Evolutionary conservation across 2,113 vertebrate species (phyloP), one percentile per base, ranked within the genome.

Genomic region (Poicephalus meyeri): DNA sequence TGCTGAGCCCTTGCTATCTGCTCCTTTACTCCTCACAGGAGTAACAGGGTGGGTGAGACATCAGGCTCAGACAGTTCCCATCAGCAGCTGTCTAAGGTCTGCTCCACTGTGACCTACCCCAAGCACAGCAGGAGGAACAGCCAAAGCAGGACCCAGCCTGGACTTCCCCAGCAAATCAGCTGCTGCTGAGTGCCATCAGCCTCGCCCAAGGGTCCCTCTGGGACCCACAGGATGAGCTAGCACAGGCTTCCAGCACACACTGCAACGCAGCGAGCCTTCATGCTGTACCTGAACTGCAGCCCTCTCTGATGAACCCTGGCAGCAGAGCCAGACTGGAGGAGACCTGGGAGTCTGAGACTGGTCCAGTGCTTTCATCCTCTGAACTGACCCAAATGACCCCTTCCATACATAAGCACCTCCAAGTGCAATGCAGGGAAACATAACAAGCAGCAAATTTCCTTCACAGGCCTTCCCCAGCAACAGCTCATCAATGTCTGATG

Each of bases 201-300:
- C 76, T n/a, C 29, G 19, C 12, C 74, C 47, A 29, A 33, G 49
- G 31, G 41, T 14, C 58, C 31, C 56, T 15, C 0, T 3, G 56
- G 35, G 33, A 55, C 42, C 37, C 29, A 25, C 31, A 50, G 56
- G 70, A 77, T 5, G 56, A 65, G 20, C 6, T 1, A 19, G 49
- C 61, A 16, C 13, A 18, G 35, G 15, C 50, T 41, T 33, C 42
- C 50, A 20, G 44, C 55, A 8, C 74, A 21, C 37, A 2, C 24
- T 9, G 53, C 23, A 5, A 42, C 1, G 6, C 21, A 9, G 37
- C 0, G 37, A n/a, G 70, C 23, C 35, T n/a, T 46, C 63, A 2
- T 12, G 33, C 79, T 63, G 80, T 53, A 42, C 49, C 64, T 68
- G 41, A 61, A 28, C 35, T 19, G 37, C 73, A 55, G 7, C 21